Percentiles rank a stretch among this genome's conserved stretches.
Evolutionary conservation across 53 echinoderm and acorn worm genomes (phyloP).

Genomic region (Holothuria leucospilota): DNA sequence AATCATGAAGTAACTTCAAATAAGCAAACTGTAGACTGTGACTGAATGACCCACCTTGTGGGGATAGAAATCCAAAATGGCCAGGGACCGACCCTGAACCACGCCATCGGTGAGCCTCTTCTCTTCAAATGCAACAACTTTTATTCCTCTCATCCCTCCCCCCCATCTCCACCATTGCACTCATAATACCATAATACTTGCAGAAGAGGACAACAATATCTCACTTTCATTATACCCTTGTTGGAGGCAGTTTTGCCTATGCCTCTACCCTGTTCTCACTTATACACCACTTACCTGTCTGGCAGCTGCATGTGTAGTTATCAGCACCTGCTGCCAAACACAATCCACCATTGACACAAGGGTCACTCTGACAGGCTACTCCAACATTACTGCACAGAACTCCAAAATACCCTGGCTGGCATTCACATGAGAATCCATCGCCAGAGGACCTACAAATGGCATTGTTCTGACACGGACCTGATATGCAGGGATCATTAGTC

Average conservation of each 20-base stretch:
- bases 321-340: conserved; percentile 61
- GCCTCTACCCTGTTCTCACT: background rate
- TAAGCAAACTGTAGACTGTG: too few relatives aligned
- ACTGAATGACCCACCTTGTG: too few relatives aligned
- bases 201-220: too few relatives aligned
- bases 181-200: too few relatives aligned
- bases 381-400: conserved; percentile 59
- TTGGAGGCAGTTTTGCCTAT: background rate
- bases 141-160: too few relatives aligned
- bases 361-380: conserved; percentile 52
- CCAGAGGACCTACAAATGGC: conserved; percentile 61
- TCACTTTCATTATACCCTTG: background rate
- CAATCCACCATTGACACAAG: conserved; percentile 76
- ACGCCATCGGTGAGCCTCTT: too few relatives aligned
- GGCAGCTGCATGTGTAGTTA: conserved; percentile 69
- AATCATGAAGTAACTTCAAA: too few relatives aligned
- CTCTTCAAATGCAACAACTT: too few relatives aligned
- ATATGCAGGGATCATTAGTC: conserved; percentile 74
- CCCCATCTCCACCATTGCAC: too few relatives aligned
- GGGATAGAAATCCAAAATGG: too few relatives aligned
- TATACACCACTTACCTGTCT: conserved; percentile 63
- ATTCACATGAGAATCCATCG: conserved; percentile 69
- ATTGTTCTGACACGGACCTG: conserved; percentile 79
- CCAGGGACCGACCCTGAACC: too few relatives aligned
- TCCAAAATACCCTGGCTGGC: conserved; percentile 77